Conservation (phyloP, 1,140 invertebrate species). For the Oppia nitens region DNA sequence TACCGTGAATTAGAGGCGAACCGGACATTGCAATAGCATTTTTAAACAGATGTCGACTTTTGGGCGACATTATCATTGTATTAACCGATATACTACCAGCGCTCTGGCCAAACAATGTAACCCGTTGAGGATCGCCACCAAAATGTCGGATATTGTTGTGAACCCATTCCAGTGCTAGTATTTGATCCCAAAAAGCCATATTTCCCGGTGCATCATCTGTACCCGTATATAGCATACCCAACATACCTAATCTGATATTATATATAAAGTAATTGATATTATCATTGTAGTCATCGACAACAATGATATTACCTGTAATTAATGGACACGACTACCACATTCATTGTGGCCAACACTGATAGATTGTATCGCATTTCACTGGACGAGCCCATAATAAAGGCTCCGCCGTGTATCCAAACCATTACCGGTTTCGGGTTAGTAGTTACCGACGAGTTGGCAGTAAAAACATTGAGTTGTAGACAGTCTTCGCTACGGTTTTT, state of each 20-base stretch:
- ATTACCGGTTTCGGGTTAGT: conserved; percentile 45
- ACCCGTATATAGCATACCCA: conserved; percentile 83
- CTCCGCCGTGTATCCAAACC: conserved; percentile 92
- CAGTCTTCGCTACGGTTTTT: conserved; percentile 35
- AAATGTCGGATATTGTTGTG: conserved; percentile 28
- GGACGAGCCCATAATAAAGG: conserved; percentile 69
- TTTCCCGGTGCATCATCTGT: conserved; percentile 16
- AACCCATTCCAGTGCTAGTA: conserved; percentile 22
- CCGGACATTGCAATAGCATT: conserved; percentile 1
- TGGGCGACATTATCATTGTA: conserved; percentile 12
- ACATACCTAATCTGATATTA: conserved; percentile 79
- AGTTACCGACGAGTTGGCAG: conserved; percentile 33
- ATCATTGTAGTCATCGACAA: too few relatives aligned
- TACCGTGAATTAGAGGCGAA: background rate
- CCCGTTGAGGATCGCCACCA: conserved; percentile 21
- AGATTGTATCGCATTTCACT: conserved; percentile 80
- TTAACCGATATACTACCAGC: conserved; percentile 28
- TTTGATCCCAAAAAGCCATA: conserved; percentile 1
- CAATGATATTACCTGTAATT: conserved; percentile 31
- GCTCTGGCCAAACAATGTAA: conserved; percentile 29
- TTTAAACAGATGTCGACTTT: conserved; percentile 1
- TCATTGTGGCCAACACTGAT: conserved; percentile 62
- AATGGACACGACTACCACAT: conserved; percentile 43
- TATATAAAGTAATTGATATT: too few relatives aligned
- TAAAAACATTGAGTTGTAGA: conserved; percentile 31